A percentile compares a stretch with the other conserved stretches of the same genome.
Evolutionary conservation across 2,888 invertebrate genomes (phyloP).

Genomic region (Drosophila aldrichi): DNA sequence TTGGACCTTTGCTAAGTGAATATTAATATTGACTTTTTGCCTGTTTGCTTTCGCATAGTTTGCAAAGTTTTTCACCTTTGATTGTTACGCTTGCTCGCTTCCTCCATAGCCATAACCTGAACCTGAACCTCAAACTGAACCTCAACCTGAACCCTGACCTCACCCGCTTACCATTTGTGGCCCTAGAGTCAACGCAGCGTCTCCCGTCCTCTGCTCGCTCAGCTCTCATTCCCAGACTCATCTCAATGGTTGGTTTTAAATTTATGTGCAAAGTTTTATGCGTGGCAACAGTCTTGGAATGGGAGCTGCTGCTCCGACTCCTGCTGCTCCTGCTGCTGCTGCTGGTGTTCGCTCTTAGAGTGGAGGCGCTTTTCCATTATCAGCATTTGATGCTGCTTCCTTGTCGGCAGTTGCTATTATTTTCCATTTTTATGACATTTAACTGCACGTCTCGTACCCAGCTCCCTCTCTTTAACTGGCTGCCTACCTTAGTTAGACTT

Average conservation of each 20-base stretch:
- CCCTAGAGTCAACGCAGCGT: conserved; percentile 64
- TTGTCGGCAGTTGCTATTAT: conserved; percentile 51
- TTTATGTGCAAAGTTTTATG: conserved; percentile 78
- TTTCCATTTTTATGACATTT: conserved; percentile 75
- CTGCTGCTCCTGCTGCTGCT: background rate
- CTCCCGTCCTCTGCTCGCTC: background rate
- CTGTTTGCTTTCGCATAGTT: conserved; percentile 69
- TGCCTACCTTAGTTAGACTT: background rate
- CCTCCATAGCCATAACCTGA: conserved; percentile 23
- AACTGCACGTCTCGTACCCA: conserved; percentile 40
- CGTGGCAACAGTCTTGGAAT: conserved; percentile 39
- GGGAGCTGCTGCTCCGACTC: conserved; percentile 13
- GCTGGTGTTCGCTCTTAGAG: conserved; percentile 9
- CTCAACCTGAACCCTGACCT: conserved; percentile 64
- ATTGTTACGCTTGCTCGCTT: conserved; percentile 64
- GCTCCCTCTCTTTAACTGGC: conserved; percentile 1
- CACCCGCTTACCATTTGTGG: conserved; percentile 73
- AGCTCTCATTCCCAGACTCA: conserved; percentile 40
- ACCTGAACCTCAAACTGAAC: conserved; percentile 25
- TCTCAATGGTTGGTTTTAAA: conserved; percentile 54
- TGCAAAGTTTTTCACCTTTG: conserved; percentile 79
- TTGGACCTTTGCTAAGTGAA: conserved; percentile 62
- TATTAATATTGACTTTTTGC: conserved; percentile 80
- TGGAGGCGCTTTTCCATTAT: conserved; percentile 60
- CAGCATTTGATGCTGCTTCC: conserved; percentile 60